A percentile compares a stretch with the other conserved stretches of the same genome.
Conservation (phyloP, 2,888 invertebrate species). For the Heliconius ismenius region DNA sequence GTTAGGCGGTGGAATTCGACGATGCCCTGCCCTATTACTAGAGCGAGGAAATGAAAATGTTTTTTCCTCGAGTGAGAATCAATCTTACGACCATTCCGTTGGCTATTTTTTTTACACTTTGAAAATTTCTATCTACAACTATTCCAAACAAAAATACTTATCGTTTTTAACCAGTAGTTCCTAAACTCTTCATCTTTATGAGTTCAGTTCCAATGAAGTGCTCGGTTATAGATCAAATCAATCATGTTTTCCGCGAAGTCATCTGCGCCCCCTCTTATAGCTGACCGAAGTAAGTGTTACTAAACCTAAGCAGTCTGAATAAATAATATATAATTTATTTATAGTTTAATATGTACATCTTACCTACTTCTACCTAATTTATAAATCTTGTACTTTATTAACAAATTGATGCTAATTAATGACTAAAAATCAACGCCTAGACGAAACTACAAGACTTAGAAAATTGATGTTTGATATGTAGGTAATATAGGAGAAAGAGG, state of each 20-base stretch:
- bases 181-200: not conserved
- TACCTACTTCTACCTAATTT: too few species aligned
- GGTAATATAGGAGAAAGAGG: too few species aligned
- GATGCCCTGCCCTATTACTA: not conserved
- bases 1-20: not conserved
- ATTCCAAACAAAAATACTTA: not conserved
- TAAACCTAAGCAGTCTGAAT: not conserved
- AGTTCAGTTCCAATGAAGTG: not conserved
- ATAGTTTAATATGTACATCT: too few species aligned
- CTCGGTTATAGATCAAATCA: not conserved
- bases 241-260: constrained; percentile 3
- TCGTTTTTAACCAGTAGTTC: not conserved
- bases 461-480: too few species aligned
- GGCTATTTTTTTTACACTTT: too few species aligned
- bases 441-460: too few species aligned
- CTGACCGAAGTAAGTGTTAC: not conserved
- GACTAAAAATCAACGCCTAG: too few species aligned
- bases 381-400: too few species aligned
- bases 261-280: not conserved
- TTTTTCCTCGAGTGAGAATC: not conserved
- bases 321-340: not conserved
- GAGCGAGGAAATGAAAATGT: not conserved
- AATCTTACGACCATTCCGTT: not conserved
- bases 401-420: too few species aligned
- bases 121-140: not conserved